A percentile compares a stretch with the other conserved stretches of the same genome.
Evolutionary conservation across 2,113 vertebrate genomes (phyloP).

Genomic region (Pseudopodoces humilis): DNA sequence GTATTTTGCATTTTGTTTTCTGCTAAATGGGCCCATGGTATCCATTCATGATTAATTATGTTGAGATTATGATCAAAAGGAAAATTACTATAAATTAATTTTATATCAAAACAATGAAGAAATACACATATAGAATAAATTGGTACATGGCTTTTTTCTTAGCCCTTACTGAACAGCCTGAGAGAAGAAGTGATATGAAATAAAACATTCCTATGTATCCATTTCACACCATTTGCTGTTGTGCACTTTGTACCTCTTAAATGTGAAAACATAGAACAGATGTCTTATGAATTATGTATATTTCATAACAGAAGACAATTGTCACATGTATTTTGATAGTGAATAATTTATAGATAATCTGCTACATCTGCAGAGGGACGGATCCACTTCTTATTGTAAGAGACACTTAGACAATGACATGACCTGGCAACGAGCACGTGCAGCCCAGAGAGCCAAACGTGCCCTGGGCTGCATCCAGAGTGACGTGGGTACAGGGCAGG

Average conservation of each 20-base stretch:
- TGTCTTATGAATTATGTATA: slow-evolving; percentile 73
- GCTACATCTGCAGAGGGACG: slow-evolving; percentile 20
- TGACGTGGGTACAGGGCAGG: fast-evolving
- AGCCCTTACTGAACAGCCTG: neutral
- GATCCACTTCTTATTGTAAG: neutral
- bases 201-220: neutral
- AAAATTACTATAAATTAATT: neutral
- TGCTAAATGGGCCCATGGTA: neutral
- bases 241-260: slow-evolving; percentile 27
- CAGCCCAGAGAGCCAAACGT: neutral
- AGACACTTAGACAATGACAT: neutral
- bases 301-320: slow-evolving; percentile 57
- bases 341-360: slow-evolving; percentile 71
- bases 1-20: neutral
- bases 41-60: neutral
- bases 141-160: neutral
- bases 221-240: neutral
- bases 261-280: slow-evolving; percentile 44
- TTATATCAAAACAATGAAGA: neutral
- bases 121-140: neutral
- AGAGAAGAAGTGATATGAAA: neutral
- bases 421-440: neutral
- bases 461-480: neutral
- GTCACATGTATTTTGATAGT: slow-evolving; percentile 62
- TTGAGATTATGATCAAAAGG: neutral